Base-by-base conservation (phyloP, 2,797 vertebrate genomes). In the Calcarius lapponicus region DNA sequence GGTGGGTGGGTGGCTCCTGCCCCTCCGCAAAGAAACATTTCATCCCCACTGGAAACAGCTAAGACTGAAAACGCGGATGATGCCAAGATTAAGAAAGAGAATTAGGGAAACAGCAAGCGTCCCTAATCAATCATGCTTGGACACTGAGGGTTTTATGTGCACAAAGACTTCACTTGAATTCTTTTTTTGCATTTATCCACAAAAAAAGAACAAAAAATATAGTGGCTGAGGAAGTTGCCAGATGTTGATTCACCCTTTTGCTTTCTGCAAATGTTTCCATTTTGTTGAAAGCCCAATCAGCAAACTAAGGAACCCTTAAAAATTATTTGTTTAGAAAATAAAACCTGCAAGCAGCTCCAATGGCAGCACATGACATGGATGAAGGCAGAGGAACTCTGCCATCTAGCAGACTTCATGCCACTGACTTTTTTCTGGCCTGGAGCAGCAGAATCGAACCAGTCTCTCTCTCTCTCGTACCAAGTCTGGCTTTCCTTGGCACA, bases 111-210 rank as follows among this genome's bases (percentile, higher is more conserved):
- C 25, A 91, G 40, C 67, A 32, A 86, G 76, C 3, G 0, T 64
- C 80, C 71, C 61, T 94, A 90, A 95, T 95, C 90, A 92, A 92
- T 97, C 94, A 93, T 1, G 3, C 78, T 81, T 40, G 32, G 80
- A 90, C 94, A 92, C 48, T 21, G 47, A 92, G 71, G 67, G 48
- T 20, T 88, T 92, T 93, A 85, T 87, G 65, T n/a, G 53, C 80
- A 80, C 71, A 92, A 81, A 92, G 80, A 82, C 56, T 62, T 90
- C 2, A 3, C 80, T 92, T 86, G 47, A 81, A 58, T 70, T 75
- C 10, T 45, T 75, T 88, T 79, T 79, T 42, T 73, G 65, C 64
- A 79, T 84, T 96, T 93, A 92, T 73, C 36, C 74, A 76, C 65
- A 85, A 79, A 51, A 51, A 66, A 76, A 86, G 21, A 43, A 86